Percentiles rank a stretch among this genome's conserved stretches.
phyloP scores from a whole-genome alignment of 1,140 invertebrate species.

The Zaprionus vittiger region DNA sequence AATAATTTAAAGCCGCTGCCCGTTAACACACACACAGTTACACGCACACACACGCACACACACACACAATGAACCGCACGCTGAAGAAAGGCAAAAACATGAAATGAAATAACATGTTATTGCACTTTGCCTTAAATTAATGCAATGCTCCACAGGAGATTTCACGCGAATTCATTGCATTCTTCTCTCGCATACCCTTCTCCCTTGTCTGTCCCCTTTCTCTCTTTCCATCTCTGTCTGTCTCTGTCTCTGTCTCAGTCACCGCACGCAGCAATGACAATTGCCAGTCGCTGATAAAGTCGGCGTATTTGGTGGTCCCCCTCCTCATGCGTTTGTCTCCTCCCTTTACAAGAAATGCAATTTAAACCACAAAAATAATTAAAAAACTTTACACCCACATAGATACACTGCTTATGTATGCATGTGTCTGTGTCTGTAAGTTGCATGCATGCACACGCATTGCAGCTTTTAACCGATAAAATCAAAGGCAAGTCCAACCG shows the following conservation, averaged over 20 bases:
- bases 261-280: conserved; percentile 54
- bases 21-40: conserved; percentile 49
- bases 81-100: conserved; percentile 30
- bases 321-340: conserved; percentile 26
- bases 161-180: neutral
- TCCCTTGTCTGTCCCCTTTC: neutral
- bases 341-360: conserved; percentile 58
- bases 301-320: conserved; percentile 64
- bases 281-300: conserved; percentile 71
- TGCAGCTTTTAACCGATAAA: conserved; percentile 61
- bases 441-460: conserved; percentile 29
- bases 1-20: conserved; percentile 75
- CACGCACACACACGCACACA: neutral
- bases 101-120: conserved; percentile 77
- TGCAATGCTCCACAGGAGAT: conserved; percentile 30
- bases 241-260: neutral
- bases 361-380: conserved; percentile 80
- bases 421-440: neutral
- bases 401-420: conserved; percentile 3
- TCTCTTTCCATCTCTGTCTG: neutral
- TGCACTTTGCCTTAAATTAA: conserved; percentile 77
- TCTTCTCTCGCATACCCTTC: no score
- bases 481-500: conserved; percentile 62
- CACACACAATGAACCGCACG: neutral
- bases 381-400: conserved; percentile 69